phyloP scores from a whole-genome alignment of 2,888 invertebrate genomes.

The Pandemis heparana region DNA sequence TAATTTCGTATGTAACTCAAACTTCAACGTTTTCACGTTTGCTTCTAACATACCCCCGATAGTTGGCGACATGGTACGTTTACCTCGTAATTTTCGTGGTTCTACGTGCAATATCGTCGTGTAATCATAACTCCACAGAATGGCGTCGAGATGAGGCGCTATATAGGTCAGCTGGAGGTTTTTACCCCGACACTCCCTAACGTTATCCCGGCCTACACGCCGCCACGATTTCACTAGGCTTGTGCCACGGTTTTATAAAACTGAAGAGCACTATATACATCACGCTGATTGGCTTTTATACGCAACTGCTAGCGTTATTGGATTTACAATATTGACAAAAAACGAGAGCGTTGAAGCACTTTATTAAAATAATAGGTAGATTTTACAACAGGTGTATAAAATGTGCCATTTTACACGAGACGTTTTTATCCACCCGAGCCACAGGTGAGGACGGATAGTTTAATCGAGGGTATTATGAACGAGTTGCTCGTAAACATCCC shows the following conservation, averaged over 20 bases:
- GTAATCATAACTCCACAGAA: slow-evolving; percentile 26
- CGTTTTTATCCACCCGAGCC: too few relatives aligned
- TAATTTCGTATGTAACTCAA: background rate
- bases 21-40: background rate
- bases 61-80: background rate
- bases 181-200: slow-evolving; percentile 30
- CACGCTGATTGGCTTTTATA: slow-evolving; percentile 3
- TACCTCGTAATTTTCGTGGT: background rate
- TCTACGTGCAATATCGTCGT: background rate
- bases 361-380: too few relatives aligned
- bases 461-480: too few relatives aligned
- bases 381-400: too few relatives aligned
- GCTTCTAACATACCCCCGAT: background rate
- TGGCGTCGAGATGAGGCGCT: slow-evolving; percentile 35
- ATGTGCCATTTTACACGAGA: too few relatives aligned
- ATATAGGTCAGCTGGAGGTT: slow-evolving; percentile 37
- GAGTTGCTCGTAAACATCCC: too few relatives aligned
- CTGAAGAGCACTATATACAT: background rate
- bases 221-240: slow-evolving; percentile 1
- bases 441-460: too few relatives aligned
- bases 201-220: slow-evolving; percentile 8
- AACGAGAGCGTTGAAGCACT: background rate
- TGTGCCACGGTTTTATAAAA: slow-evolving; percentile 7
- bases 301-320: background rate
- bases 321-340: background rate